These are phyloP conservation scores for Strix uralensis DNA, from an alignment of 2,113 vertebrate genomes.

Conservation along the genomic window DNA sequence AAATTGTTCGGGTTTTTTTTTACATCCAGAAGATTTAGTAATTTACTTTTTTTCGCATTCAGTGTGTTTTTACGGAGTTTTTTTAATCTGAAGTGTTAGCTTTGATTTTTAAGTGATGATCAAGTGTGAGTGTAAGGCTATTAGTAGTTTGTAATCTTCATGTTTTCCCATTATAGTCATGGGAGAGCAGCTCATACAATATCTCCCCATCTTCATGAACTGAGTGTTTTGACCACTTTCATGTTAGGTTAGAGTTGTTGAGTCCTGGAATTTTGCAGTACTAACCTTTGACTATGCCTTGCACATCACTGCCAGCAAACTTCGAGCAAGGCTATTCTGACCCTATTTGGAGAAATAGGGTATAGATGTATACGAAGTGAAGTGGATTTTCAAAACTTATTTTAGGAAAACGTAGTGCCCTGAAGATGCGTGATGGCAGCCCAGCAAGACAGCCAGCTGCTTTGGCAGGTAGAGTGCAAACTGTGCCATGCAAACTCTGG, in stretches of 20 bases:
- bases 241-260: not conserved
- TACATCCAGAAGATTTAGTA: not conserved
- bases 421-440: not conserved
- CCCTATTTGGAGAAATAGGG: not conserved
- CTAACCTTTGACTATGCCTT: not conserved
- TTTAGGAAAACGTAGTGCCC: not conserved
- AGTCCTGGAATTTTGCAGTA: not conserved
- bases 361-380: not conserved
- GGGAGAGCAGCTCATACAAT: not conserved
- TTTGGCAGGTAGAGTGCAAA: not conserved
- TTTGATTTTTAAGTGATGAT: not conserved
- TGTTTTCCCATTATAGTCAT: not conserved
- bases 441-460: not conserved
- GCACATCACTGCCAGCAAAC: not conserved
- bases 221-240: constrained; percentile 9
- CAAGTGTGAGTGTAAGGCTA: not conserved
- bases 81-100: not conserved
- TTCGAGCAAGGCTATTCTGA: not conserved
- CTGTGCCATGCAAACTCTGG: accelerated
- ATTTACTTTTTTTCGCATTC: constrained; percentile 32
- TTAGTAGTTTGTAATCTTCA: constrained; percentile 4
- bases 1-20: not conserved
- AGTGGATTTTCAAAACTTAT: not conserved
- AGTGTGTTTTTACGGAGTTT: not conserved
- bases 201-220: not conserved